Base-by-base conservation (phyloP, 2,113 vertebrate genomes). In the Megaleporinus macrocephalus region DNA sequence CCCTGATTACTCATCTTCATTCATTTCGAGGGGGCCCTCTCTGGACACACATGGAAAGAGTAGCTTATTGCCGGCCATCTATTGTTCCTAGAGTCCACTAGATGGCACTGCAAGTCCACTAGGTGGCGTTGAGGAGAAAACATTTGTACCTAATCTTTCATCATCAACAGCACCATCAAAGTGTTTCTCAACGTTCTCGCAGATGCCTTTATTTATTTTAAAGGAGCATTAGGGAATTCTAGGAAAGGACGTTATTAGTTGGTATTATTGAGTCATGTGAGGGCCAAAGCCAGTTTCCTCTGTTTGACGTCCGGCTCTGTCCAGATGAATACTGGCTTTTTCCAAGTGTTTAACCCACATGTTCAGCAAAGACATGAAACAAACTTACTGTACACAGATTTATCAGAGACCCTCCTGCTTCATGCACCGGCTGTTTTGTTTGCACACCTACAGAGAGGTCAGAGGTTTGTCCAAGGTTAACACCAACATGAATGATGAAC, bases 361-460 rank as follows among this genome's bases (percentile, higher is more conserved):
- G 68, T 24, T 79, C 26, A 59, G 70, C 65, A 59, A 3, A 61
- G 57, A 61, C 53, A 57, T 57, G 53, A 57, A 57, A 57, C 57
- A 61, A 61, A 61, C 57, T n/a, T 61, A 61, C 57, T 61, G 57
- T 61, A 61, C 57, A 61, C 57, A 61, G 57, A 61, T 61, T 61
- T 61, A 61, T 61, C 57, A 61, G 57, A 61, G 57, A 61, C 57
- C 57, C 57, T 61, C 57, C 57, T 26, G 11, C n/a, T 10, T 61
- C 24, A 61, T 22, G 14, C 57, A 61, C 57, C n/a, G n/a, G 57
- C 9, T 26, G 57, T 61, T 61, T 61, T 61, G 57, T 61, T 61
- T 61, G 57, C 57, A 61, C 22, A 61, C 57, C 57, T 26, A 9
- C 24, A 57, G 53, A 57, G 11, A 61, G 57, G 57, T 61, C 57